A percentile compares a stretch with the other conserved stretches of the same genome.
Conservation (phyloP, 2,113 vertebrate species). For the Petromus typicus region DNA sequence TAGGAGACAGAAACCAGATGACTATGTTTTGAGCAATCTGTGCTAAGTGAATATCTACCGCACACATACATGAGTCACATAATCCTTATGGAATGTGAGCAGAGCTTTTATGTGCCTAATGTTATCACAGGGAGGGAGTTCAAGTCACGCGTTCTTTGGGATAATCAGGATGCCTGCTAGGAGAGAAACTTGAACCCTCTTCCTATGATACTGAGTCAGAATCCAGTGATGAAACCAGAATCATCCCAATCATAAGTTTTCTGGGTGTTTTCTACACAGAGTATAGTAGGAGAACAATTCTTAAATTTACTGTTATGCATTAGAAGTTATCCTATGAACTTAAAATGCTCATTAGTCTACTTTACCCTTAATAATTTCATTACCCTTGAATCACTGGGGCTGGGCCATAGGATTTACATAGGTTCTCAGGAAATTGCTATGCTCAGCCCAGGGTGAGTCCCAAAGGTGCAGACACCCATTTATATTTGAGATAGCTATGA, state of each 20-base stretch:
- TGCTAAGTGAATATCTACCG: neutral
- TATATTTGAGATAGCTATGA: neutral
- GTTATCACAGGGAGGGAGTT: neutral
- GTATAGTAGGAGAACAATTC: neutral
- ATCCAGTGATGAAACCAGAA: neutral
- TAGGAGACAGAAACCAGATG: neutral
- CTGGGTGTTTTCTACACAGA: neutral
- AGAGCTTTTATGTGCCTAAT: neutral
- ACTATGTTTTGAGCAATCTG: neutral
- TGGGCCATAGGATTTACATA: neutral
- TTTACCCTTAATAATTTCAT: neutral
- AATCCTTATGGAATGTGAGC: neutral
- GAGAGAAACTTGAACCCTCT: neutral
- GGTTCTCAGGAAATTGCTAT: rapidly evolving
- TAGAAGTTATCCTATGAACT: neutral
- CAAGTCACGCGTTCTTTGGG: neutral
- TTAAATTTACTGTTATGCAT: neutral
- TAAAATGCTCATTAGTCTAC: neutral
- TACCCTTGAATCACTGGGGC: neutral
- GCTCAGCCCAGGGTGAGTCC: too few species aligned
- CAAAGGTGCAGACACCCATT: neutral
- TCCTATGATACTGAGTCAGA: neutral
- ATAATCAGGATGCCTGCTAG: neutral
- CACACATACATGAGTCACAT: neutral
- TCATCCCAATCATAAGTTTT: neutral